Conservation (phyloP, 2,797 vertebrate species). For the Meriones psammophilus region DNA sequence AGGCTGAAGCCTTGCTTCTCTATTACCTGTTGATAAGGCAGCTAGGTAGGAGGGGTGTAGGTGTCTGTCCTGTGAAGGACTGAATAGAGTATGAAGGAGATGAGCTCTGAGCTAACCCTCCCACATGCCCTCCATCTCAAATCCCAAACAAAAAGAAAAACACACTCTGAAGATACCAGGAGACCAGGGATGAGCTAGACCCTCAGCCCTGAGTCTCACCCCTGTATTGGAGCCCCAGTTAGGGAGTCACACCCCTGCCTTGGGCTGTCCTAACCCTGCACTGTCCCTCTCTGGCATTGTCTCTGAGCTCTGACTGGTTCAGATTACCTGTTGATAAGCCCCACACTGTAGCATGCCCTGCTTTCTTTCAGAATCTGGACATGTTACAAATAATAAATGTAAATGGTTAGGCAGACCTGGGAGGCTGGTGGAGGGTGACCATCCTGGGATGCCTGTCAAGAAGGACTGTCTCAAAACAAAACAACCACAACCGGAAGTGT, state of each 20-base stretch:
- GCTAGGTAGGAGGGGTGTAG: rapidly evolving
- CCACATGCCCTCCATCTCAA: neutral
- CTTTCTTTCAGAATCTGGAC: neutral
- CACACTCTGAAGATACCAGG: rapidly evolving
- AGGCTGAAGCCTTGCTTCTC: neutral
- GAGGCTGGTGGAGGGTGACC: neutral
- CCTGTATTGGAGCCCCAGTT: neutral
- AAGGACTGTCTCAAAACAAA: neutral
- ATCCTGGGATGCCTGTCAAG: neutral
- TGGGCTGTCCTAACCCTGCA: neutral
- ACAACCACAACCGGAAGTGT: neutral
- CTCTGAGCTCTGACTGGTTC: neutral
- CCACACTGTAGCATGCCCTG: neutral
- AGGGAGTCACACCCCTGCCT: neutral
- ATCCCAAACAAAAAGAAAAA: neutral
- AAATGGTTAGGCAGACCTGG: neutral
- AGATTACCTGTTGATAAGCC: too few relatives aligned
- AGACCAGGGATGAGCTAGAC: neutral
- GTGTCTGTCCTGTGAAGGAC: neutral
- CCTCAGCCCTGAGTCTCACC: neutral
- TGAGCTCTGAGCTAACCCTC: neutral
- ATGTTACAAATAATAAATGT: neutral
- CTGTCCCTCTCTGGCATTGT: neutral
- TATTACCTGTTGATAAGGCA: neutral
- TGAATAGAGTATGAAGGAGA: rapidly evolving